Conservation (phyloP, 2,113 vertebrate genomes). For the Pachyramphus minor region DNA sequence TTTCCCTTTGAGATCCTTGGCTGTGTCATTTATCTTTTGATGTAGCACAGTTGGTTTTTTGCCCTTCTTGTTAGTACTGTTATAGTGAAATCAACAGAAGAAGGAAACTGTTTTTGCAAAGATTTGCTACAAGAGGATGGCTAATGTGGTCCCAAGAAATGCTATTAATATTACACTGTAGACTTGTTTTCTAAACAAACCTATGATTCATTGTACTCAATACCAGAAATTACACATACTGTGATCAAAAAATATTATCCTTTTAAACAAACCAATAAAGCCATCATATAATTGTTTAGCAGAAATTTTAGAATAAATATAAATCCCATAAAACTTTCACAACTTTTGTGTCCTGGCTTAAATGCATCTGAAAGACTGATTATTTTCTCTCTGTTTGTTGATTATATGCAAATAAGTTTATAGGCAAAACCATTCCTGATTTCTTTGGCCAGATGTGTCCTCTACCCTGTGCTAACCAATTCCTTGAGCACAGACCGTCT, state of each 20-base stretch:
- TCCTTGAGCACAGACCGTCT: not conserved
- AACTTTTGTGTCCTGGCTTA: not conserved
- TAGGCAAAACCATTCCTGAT: not conserved
- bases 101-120: not conserved
- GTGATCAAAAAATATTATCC: not conserved
- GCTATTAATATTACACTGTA: not conserved
- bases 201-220: not conserved
- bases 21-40: not conserved
- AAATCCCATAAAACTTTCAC: not conserved
- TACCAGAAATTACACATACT: not conserved
- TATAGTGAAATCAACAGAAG: not conserved
- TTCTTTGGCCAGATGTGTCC: not conserved
- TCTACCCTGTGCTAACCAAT: not conserved
- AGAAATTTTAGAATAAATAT: not conserved
- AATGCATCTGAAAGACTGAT: not conserved
- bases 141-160: not conserved
- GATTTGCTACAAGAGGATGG: not conserved
- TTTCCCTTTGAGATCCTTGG: not conserved
- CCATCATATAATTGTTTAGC: not conserved
- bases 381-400: not conserved
- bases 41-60: not conserved
- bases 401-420: not conserved
- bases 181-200: not conserved
- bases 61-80: not conserved
- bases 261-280: not conserved